Evolutionary conservation across 1,140 invertebrate genomes (phyloP).

Genomic region (Apolygus lucorum): DNA sequence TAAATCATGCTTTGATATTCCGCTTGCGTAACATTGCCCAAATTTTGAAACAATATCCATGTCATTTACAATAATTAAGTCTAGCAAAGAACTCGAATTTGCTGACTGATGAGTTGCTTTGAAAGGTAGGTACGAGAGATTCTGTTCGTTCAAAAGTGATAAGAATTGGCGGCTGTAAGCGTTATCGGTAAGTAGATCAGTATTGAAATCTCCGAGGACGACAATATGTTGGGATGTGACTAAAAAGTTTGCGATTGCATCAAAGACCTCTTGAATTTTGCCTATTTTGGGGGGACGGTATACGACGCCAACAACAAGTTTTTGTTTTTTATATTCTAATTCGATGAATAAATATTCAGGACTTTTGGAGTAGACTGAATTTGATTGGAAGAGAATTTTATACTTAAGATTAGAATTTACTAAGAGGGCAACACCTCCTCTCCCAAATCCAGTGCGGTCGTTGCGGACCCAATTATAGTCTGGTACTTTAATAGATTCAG

Average conservation of each 20-base stretch:
- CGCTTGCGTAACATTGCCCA: not conserved
- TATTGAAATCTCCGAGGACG: too few species aligned
- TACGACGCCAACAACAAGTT: too few species aligned
- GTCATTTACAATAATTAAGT: not conserved
- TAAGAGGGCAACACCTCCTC: not conserved
- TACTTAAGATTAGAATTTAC: not conserved
- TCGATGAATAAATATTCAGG: not conserved
- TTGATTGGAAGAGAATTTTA: not conserved
- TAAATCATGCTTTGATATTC: not conserved
- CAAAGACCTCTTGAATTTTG: not conserved
- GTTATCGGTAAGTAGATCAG: not conserved
- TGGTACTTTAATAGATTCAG: not conserved
- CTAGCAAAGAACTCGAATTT: not conserved
- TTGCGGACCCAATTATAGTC: not conserved
- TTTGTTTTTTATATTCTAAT: too few species aligned
- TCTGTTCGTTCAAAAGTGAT: not conserved
- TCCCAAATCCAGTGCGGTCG: not conserved
- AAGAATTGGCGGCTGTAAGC: not conserved
- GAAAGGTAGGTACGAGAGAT: not conserved
- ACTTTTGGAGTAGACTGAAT: not conserved
- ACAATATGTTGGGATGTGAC: not conserved
- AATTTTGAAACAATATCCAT: not conserved
- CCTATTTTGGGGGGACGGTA: not conserved
- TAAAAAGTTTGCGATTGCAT: not conserved
- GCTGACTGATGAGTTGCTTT: not conserved